phyloP scores from a whole-genome alignment of 2,888 invertebrate species.

The Drosophila diplacantha region DNA sequence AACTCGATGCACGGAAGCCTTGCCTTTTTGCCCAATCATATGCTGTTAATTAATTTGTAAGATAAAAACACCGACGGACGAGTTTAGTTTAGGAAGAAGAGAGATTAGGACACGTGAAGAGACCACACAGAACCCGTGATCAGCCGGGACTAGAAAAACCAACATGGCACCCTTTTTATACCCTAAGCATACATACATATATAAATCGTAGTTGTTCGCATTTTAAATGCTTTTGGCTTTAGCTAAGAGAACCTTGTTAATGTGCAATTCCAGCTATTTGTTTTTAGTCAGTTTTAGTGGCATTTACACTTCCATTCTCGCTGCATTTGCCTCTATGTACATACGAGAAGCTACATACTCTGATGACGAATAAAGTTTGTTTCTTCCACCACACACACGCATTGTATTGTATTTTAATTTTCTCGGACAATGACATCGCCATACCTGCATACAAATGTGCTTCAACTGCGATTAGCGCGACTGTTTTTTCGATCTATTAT shows the following conservation, averaged over 20 bases:
- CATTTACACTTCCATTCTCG: slow-evolving; percentile 39
- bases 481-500: slow-evolving; percentile 4
- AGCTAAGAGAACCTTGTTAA: slow-evolving; percentile 48
- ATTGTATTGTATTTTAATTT: slow-evolving; percentile 38
- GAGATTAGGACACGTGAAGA: neutral
- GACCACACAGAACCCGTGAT: slow-evolving; percentile 1
- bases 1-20: slow-evolving; percentile 12
- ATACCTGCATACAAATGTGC: slow-evolving; percentile 55
- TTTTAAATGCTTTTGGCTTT: slow-evolving; percentile 52
- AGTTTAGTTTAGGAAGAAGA: slow-evolving; percentile 25
- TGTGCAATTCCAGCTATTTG: slow-evolving; percentile 47
- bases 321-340: slow-evolving; percentile 46
- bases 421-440: slow-evolving; percentile 20
- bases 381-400: slow-evolving; percentile 21
- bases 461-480: slow-evolving; percentile 14
- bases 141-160: slow-evolving; percentile 3
- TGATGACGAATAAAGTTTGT: slow-evolving; percentile 53
- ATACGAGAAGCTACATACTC: slow-evolving; percentile 39
- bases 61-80: slow-evolving; percentile 26
- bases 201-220: slow-evolving; percentile 41
- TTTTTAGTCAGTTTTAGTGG: slow-evolving; percentile 46
- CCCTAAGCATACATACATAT: slow-evolving; percentile 13
- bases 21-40: slow-evolving; percentile 46
- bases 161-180: slow-evolving; percentile 43
- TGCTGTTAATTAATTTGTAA: slow-evolving; percentile 71